Conservation (phyloP, 1,140 invertebrate species). For the Arctopsyche grandis region DNA sequence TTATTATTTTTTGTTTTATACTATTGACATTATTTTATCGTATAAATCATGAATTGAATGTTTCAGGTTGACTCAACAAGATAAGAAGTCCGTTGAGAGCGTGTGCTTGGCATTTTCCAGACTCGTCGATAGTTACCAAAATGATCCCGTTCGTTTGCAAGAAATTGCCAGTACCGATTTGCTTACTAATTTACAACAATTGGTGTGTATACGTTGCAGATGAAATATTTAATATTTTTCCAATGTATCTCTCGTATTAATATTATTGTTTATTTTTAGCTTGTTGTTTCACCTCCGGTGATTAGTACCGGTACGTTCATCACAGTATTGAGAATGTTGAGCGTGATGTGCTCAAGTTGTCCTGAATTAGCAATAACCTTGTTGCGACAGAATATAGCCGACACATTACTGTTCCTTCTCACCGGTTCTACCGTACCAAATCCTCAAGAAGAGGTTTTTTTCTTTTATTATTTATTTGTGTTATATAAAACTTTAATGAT, state of each 20-base stretch:
- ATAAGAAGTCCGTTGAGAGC: constrained; percentile 98
- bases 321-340: constrained; percentile 94
- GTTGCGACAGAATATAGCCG: constrained; percentile 94
- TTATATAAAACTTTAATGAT: not conserved
- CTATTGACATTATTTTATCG: not conserved
- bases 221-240: not conserved
- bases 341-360: constrained; percentile 94
- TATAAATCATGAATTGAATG: not conserved
- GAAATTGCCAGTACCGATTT: constrained; percentile 95
- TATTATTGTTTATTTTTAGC: constrained; percentile 62
- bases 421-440: constrained; percentile 81
- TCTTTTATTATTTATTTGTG: not conserved
- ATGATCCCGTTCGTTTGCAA: constrained; percentile 88
- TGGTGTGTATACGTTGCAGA: constrained; percentile 66
- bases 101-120: constrained; percentile 96
- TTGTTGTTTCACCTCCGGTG: constrained; percentile 92
- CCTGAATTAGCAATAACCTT: constrained; percentile 91
- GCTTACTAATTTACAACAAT: constrained; percentile 91
- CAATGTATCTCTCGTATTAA: constrained; percentile 35
- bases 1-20: not conserved
- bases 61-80: constrained; percentile 86
- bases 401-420: constrained; percentile 90
- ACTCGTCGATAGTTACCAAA: constrained; percentile 95
- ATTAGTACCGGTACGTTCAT: constrained; percentile 95
- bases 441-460: constrained; percentile 77